phyloP scores from a whole-genome alignment of 1,140 invertebrate species.

The Rhopalosiphum padi region DNA sequence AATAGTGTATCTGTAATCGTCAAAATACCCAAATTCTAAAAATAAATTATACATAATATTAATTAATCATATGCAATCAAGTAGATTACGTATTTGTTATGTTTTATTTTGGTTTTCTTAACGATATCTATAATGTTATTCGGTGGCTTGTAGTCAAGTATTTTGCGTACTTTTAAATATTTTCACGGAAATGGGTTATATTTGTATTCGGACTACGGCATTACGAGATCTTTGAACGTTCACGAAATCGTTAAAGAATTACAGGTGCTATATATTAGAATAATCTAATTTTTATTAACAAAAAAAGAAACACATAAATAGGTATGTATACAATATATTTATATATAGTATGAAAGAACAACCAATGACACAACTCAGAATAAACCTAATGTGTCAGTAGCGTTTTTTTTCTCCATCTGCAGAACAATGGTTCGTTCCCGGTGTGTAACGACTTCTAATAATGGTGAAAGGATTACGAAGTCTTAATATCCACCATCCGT shows the following conservation, averaged over 20 bases:
- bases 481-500: constrained; percentile 26
- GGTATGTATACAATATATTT: not conserved
- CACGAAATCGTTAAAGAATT: not conserved
- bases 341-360: not conserved
- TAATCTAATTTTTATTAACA: not conserved
- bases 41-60: not conserved
- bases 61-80: not conserved
- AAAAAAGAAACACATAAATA: not conserved
- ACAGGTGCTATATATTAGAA: not conserved
- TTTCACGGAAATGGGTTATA: not conserved
- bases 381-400: not conserved
- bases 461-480: constrained; percentile 51
- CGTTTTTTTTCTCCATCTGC: constrained; percentile 22
- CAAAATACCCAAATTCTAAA: constrained; percentile 7
- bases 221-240: not conserved
- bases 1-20: not conserved
- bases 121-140: not conserved
- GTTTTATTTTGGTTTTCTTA: not conserved
- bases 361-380: not conserved
- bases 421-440: constrained; percentile 38
- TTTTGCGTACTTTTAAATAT: not conserved
- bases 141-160: not conserved
- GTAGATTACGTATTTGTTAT: not conserved
- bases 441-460: constrained; percentile 36
- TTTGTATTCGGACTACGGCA: not conserved